Conservation (phyloP, 2,113 vertebrate genomes). For the Lepisosteus osseus region DNA sequence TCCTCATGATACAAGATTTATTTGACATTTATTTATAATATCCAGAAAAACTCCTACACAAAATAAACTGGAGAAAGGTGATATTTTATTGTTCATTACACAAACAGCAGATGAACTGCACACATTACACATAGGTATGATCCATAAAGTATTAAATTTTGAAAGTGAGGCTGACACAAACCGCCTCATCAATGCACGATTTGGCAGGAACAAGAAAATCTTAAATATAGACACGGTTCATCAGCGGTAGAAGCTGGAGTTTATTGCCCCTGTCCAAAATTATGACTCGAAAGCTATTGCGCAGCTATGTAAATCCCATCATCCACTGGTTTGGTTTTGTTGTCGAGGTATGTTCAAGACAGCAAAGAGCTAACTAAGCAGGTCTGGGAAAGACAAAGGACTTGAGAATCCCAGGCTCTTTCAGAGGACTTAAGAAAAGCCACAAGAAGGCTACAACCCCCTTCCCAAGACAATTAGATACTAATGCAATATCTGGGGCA, state of each 20-base stretch:
- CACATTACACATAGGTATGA: neutral
- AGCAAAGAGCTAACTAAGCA: neutral
- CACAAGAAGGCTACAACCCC: neutral
- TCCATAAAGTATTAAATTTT: neutral
- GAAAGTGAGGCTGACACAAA: neutral
- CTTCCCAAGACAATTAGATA: slow-evolving; percentile 18
- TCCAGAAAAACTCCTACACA: neutral
- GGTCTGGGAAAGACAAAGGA: neutral
- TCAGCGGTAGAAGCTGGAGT: neutral
- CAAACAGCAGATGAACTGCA: neutral
- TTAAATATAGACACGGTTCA: neutral
- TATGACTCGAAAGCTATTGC: neutral
- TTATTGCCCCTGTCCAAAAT: neutral
- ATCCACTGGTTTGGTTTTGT: neutral
- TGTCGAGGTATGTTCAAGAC: neutral
- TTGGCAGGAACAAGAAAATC: neutral
- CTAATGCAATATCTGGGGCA: slow-evolving; percentile 1
- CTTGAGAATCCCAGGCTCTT: neutral
- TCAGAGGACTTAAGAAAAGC: neutral
- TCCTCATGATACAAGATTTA: no score
- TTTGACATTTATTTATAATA: neutral
- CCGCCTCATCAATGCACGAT: neutral
- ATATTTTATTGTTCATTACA: neutral
- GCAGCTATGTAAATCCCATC: neutral
- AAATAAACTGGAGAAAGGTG: neutral